Evolutionary conservation across 2,797 vertebrate species (phyloP).

Genomic region (Darevskia nairensis): DNA sequence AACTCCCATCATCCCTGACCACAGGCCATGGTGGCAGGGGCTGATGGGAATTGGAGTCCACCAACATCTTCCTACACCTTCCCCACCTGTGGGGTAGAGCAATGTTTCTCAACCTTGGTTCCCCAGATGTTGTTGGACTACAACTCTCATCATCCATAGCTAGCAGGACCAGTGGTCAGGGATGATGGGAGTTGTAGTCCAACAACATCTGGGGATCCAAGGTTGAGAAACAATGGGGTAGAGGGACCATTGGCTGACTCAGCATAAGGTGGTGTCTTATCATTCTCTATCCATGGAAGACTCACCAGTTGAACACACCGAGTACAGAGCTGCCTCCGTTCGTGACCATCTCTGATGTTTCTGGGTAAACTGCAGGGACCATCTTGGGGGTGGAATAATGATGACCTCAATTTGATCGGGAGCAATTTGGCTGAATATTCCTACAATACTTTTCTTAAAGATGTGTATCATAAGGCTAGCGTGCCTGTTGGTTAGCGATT

Average conservation of each 20-base stretch:
- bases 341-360: not conserved
- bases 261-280: not conserved
- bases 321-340: not conserved
- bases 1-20: no score
- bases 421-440: not conserved
- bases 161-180: no score
- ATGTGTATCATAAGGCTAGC: not conserved
- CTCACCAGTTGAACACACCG: not conserved
- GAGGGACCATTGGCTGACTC: not conserved
- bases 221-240: no score
- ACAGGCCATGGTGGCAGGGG: no score
- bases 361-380: not conserved
- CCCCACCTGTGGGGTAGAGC: no score
- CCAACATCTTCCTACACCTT: no score
- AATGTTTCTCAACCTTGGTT: no score
- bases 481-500: not conserved
- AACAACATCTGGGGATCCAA: no score
- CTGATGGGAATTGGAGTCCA: not conserved
- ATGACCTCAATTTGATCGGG: conserved; percentile 13
- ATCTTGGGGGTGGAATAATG: not conserved
- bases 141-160: no score
- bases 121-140: no score
- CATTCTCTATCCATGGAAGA: not conserved
- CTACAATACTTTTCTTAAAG: not conserved
- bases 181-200: no score